Conservation (phyloP, 2,888 invertebrate species). For the Deilephila elpenor region DNA sequence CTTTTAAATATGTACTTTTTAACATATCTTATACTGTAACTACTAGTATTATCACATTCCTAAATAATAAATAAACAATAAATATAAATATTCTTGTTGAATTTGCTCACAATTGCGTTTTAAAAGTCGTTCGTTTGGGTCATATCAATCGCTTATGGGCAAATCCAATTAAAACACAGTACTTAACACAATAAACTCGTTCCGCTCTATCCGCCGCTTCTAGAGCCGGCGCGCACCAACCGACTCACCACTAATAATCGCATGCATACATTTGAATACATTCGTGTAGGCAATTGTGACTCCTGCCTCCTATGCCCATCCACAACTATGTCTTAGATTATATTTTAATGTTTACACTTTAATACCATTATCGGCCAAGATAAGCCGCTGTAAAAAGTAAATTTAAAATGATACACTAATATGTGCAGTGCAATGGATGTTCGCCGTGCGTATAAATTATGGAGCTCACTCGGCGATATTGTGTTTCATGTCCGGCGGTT, state of each 20-base stretch:
- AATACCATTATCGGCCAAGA: neutral
- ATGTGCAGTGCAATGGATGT: conserved; percentile 61
- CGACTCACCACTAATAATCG: conserved; percentile 54
- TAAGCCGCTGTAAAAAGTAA: conserved; percentile 40
- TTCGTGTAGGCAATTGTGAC: conserved; percentile 67
- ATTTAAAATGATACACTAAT: conserved; percentile 69
- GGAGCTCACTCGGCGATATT: conserved; percentile 77
- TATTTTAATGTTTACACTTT: conserved; percentile 18
- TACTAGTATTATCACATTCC: no score
- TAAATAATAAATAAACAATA: no score
- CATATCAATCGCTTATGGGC: conserved; percentile 51
- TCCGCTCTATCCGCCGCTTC: conserved; percentile 48
- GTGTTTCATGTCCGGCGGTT: conserved; percentile 83
- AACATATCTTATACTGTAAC: no score
- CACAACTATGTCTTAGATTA: conserved; percentile 27
- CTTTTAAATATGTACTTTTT: neutral
- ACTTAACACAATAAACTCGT: conserved; percentile 63
- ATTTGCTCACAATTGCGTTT: conserved; percentile 37
- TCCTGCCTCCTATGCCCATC: conserved; percentile 48
- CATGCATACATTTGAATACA: conserved; percentile 72
- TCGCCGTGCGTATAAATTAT: conserved; percentile 77
- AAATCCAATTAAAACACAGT: conserved; percentile 68
- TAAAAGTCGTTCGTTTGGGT: conserved; percentile 53
- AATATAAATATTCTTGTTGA: neutral
- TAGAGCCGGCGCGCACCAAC: conserved; percentile 48